phyloP scores from a whole-genome alignment of 2,797 vertebrate species.

The Onychomys torridus region DNA sequence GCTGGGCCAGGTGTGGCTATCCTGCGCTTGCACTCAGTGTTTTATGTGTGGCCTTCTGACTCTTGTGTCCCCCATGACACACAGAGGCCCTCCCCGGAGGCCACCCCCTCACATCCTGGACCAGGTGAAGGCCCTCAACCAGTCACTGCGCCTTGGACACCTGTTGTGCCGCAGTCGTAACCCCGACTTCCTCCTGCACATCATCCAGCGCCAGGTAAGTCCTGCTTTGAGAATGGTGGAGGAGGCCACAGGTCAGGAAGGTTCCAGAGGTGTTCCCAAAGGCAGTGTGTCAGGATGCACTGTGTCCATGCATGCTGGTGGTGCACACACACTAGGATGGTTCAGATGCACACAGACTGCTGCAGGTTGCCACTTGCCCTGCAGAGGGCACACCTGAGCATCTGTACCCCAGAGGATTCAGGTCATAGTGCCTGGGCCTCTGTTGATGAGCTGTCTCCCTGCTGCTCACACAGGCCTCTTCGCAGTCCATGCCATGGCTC shows the following conservation, averaged over 20 bases:
- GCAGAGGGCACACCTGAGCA: not conserved
- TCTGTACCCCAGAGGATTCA: not conserved
- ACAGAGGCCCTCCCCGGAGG: constrained; percentile 95
- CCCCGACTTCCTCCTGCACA: constrained; percentile 98
- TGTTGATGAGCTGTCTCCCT: fast-evolving
- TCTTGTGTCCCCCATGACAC: not conserved
- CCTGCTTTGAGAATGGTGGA: not conserved
- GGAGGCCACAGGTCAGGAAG: not conserved
- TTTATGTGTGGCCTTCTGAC: not conserved
- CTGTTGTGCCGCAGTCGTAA: constrained; percentile 97
- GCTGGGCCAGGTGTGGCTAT: not conserved
- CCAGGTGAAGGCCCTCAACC: constrained; percentile 97
- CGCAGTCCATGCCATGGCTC: constrained; percentile 99
- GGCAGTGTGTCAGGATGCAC: not conserved
- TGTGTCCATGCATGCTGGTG: no score
- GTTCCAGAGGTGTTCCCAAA: not conserved
- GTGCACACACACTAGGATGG: not conserved
- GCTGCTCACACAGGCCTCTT: constrained; percentile 91
- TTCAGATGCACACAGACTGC: not conserved
- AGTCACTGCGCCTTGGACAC: constrained; percentile 96
- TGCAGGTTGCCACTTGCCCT: not conserved
- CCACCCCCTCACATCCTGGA: constrained; percentile 96
- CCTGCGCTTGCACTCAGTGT: fast-evolving
- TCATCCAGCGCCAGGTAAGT: constrained; percentile 97
- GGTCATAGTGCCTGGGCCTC: not conserved